Evolutionary conservation across 2,888 invertebrate genomes (phyloP), one percentile per base, ranked within the genome.

Genomic region (Plutella xylostella): DNA sequence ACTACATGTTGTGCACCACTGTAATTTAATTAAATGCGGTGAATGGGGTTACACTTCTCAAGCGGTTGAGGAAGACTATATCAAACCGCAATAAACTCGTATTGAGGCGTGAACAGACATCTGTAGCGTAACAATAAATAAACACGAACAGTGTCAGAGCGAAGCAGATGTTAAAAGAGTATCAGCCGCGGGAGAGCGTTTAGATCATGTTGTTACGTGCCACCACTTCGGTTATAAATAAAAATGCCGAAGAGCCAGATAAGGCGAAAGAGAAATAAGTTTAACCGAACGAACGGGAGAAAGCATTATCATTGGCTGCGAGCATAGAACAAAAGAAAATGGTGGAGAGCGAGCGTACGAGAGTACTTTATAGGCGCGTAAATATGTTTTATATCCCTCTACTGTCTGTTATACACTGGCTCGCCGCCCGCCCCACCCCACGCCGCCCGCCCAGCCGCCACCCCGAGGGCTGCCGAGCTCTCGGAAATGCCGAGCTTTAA

Each of bases 301-400:
- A 74, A 73, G 78, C 80, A 80, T 80, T 80, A 83, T 83, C 79
- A 80, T 82, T 79, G 82, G 83, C 78, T 75, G 65, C 70, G 71
- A 79, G 80, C 70, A 60, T 67, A 73, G 82, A 83, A 83, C 83
- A 83, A 83, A 76, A 83, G 82, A 82, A 80, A 83, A 80, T 76
- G 74, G 76, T 78, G 68, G 77, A 80, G 78, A 76, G 77, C 71
- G 72, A 79, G 72, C 77, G 80, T 77, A 82, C 80, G 75, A 82
- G 80, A 82, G 83, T 82, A 80, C 82, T 83, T 83, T 83, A 83
- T 83, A 83, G 83, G 82, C 82, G 83, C 83, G 83, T 83, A 83
- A 83, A 83, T 83, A 83, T 83, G 83, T 83, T 83, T 83, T 82
- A 83, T 82, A 82, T 80, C 80, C 77, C 77, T 83, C 82, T 79